Percentiles rank a stretch among this genome's conserved stretches.
Evolutionary conservation across 2,888 invertebrate species (phyloP).

Genomic region (Geotrupes spiniger): DNA sequence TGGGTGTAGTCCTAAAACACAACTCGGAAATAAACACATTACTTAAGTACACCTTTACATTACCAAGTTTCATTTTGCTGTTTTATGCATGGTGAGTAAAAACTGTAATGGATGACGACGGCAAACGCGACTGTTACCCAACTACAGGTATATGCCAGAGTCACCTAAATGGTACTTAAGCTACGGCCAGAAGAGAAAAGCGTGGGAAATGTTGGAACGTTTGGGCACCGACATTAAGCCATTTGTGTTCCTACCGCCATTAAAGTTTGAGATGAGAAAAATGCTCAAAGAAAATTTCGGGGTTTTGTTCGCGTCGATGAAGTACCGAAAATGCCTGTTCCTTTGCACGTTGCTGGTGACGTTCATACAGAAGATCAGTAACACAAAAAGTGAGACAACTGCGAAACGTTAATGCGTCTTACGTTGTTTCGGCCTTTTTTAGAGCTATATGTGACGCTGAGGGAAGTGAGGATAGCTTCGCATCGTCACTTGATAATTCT

Average conservation of each 20-base stretch:
- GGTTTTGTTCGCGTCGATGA: neutral
- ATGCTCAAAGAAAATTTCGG: neutral
- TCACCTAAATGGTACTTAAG: constrained; percentile 15
- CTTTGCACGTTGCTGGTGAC: constrained; percentile 2
- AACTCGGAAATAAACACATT: too few relatives aligned
- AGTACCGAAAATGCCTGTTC: neutral
- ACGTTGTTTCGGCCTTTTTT: constrained; percentile 1
- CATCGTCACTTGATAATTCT: constrained; percentile 3
- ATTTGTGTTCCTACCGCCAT: constrained; percentile 4
- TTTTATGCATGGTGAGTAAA: too few relatives aligned
- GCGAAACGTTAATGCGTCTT: too few relatives aligned
- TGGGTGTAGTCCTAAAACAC: too few relatives aligned
- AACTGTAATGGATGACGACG: too few relatives aligned
- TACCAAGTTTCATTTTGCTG: too few relatives aligned
- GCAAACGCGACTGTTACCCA: too few relatives aligned
- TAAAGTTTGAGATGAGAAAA: constrained; percentile 4
- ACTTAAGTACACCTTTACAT: too few relatives aligned
- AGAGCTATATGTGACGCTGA: constrained; percentile 2
- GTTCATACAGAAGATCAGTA: neutral
- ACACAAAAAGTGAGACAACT: neutral
- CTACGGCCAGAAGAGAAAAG: constrained; percentile 7
- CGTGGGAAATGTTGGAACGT: constrained; percentile 5
- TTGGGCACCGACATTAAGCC: constrained; percentile 7
- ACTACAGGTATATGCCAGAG: constrained; percentile 11
- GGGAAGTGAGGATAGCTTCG: neutral